phyloP scores from a whole-genome alignment of 2,888 invertebrate genomes.

The Eupithecia exiguata region DNA sequence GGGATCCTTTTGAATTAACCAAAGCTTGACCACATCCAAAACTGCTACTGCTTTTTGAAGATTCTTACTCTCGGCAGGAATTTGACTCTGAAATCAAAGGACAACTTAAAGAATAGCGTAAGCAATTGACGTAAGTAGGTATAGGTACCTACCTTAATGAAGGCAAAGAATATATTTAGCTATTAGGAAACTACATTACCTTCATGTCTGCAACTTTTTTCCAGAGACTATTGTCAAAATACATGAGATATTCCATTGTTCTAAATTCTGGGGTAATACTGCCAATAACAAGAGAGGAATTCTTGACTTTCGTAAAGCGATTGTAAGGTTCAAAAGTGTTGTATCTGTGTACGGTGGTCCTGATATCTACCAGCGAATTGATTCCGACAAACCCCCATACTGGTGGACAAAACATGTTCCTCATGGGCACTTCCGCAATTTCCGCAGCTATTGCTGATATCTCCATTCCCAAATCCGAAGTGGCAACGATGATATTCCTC shows the following conservation, averaged over 20 bases:
- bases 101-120: background rate
- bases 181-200: slow-evolving; percentile 49
- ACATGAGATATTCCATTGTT: slow-evolving; percentile 78
- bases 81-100: slow-evolving; percentile 50
- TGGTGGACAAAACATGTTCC: slow-evolving; percentile 83
- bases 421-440: slow-evolving; percentile 72
- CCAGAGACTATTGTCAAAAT: slow-evolving; percentile 71
- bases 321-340: slow-evolving; percentile 78
- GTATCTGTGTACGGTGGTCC: slow-evolving; percentile 80
- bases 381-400: slow-evolving; percentile 86
- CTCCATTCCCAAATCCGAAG: slow-evolving; percentile 83
- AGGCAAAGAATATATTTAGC: background rate
- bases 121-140: background rate
- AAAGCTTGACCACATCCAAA: slow-evolving; percentile 75
- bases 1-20: slow-evolving; percentile 72
- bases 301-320: slow-evolving; percentile 75
- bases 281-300: slow-evolving; percentile 80
- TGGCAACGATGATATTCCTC: slow-evolving; percentile 82
- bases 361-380: slow-evolving; percentile 82
- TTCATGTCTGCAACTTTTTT: slow-evolving; percentile 62
- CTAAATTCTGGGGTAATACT: slow-evolving; percentile 79
- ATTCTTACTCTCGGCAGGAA: slow-evolving; percentile 39
- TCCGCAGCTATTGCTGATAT: slow-evolving; percentile 69
- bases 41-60: slow-evolving; percentile 70
- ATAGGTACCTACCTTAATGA: background rate